Percentiles rank a stretch among this genome's conserved stretches.
Evolutionary conservation across 92 coral and sea anemone genomes (phyloP).

Genomic region (Paragorgia papillata): DNA sequence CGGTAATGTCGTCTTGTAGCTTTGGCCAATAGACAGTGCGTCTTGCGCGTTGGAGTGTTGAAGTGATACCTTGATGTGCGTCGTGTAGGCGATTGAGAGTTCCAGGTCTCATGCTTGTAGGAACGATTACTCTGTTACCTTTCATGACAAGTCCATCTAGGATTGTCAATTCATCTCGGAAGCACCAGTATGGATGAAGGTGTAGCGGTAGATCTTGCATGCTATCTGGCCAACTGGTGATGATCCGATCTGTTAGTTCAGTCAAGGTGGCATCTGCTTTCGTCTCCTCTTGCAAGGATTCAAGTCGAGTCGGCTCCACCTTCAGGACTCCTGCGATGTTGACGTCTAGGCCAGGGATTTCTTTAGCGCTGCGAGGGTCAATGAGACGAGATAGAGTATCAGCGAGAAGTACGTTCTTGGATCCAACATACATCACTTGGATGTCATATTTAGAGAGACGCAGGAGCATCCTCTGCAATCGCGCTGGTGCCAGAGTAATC

Average conservation of each 20-base stretch:
- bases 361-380: no score
- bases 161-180: conserved; percentile 60
- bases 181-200: conserved; percentile 43
- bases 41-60: conserved; percentile 36
- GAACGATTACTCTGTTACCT: conserved; percentile 55
- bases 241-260: no score
- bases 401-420: no score
- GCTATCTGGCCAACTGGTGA: neutral
- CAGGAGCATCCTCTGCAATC: conserved; percentile 11
- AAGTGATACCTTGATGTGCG: conserved; percentile 45
- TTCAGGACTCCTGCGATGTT: no score
- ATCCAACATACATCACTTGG: no score
- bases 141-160: conserved; percentile 59
- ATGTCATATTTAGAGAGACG: neutral
- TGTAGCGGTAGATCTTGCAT: neutral
- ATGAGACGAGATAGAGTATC: no score
- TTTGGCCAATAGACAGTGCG: conserved; percentile 35
- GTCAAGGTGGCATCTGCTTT: no score
- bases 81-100: conserved; percentile 60
- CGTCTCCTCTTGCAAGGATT: no score
- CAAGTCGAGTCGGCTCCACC: no score
- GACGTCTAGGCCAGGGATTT: no score
- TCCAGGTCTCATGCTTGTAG: conserved; percentile 55
- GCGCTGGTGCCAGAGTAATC: conserved; percentile 47
- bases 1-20: conserved; percentile 23